These are phyloP conservation scores for Alosa alosa DNA, from an alignment of 2,113 vertebrate species.

Conservation along the genomic window DNA sequence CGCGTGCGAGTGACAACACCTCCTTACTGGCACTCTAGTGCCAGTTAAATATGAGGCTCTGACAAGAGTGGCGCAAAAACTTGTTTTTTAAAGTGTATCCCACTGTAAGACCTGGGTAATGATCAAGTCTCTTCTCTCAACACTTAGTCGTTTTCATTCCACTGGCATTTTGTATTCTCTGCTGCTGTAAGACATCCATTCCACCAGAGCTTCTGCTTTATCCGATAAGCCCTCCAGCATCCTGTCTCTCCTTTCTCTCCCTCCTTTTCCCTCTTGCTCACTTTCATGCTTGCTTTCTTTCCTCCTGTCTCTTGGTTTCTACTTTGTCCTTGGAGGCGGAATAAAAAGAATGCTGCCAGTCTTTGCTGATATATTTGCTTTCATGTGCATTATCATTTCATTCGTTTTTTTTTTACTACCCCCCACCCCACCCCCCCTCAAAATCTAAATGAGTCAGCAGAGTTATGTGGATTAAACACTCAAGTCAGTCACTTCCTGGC, in stretches of 20 bases:
- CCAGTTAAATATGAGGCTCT: not conserved
- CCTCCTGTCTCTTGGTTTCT: not conserved
- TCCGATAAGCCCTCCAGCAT: conserved; percentile 25
- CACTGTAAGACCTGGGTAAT: not conserved
- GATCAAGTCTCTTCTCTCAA: not conserved
- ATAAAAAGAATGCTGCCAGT: not conserved
- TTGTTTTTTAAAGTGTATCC: not conserved
- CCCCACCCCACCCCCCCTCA: not conserved
- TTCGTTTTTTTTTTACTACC: not conserved
- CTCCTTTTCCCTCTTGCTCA: not conserved
- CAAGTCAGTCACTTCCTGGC: not conserved
- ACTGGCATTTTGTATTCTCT: not conserved
- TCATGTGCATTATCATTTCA: not conserved
- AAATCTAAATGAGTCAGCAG: not conserved
- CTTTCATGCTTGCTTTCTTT: not conserved
- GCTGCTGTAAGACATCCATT: not conserved
- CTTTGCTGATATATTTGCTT: not conserved
- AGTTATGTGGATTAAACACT: not conserved
- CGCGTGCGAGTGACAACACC: not conserved
- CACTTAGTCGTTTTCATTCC: not conserved
- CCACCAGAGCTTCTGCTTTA: not conserved
- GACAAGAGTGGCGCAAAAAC: not conserved
- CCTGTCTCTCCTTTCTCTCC: not conserved
- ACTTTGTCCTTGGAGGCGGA: not conserved
- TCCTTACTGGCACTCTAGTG: not conserved